A percentile compares a stretch with the other conserved stretches of the same genome.
phyloP scores from a whole-genome alignment of 2,888 invertebrate species.

The Acrobasis suavella region DNA sequence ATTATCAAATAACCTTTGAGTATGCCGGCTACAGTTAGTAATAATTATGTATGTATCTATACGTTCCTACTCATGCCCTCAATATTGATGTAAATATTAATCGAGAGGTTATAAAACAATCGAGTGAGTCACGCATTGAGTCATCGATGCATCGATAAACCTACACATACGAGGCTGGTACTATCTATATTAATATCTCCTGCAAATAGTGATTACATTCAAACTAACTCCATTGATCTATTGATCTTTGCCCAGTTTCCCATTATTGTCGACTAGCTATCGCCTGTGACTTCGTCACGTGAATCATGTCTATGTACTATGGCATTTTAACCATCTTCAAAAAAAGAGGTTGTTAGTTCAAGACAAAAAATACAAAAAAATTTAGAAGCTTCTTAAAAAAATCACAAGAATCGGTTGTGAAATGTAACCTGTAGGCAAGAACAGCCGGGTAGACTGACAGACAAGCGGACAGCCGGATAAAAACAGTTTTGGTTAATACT shows the following conservation, averaged over 20 bases:
- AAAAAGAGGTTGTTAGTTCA: no score
- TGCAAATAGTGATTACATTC: slow-evolving; percentile 18
- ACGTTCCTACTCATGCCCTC: neutral
- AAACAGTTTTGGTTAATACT: no score
- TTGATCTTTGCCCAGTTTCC: slow-evolving; percentile 10
- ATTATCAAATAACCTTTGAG: no score
- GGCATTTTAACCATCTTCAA: no score
- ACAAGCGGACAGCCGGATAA: no score
- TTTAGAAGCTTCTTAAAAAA: no score
- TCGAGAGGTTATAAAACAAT: slow-evolving; percentile 23
- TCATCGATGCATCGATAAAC: slow-evolving; percentile 29
- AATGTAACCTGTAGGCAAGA: no score
- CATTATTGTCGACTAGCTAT: neutral
- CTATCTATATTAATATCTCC: slow-evolving; percentile 26
- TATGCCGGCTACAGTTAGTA: no score
- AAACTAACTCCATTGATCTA: slow-evolving; percentile 12
- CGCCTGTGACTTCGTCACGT: neutral
- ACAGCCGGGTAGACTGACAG: no score
- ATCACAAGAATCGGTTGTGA: no score
- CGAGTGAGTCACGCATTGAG: slow-evolving; percentile 25
- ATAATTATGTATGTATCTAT: neutral
- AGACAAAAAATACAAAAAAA: no score
- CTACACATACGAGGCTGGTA: slow-evolving; percentile 21
- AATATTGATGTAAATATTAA: slow-evolving; percentile 17
- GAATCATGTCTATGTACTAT: no score